Base-by-base conservation (phyloP, 2,888 invertebrate species). In the Cinara cedri region DNA sequence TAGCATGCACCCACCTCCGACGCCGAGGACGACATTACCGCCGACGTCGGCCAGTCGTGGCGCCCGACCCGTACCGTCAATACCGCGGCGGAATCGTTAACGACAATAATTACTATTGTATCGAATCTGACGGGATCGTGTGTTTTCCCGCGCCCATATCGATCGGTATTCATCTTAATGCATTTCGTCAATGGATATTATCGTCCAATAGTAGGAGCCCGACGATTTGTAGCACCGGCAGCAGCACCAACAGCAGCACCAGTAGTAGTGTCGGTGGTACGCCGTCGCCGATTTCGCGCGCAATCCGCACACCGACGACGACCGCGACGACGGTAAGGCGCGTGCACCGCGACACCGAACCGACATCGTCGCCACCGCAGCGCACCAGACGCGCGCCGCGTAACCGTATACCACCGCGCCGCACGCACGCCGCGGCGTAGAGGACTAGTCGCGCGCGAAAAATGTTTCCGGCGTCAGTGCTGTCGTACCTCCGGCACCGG, bases 41-140 rank as follows among this genome's bases (percentile, higher is more conserved):
- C 21, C 19, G 57, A 16, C 71, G 71, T n/a, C 78, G 70, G 65
- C 24, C 57, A 60, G 57, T 57, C 55, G 44, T 49, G 60, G 70
- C 49, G 44, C 70, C 21, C 66, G 57, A 49, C 60, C 78, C 70
- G 72, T 54, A 42, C 62, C 71, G 70, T 51, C 71, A 42, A 62
- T 65, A 55, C 24, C 65, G 75, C 24, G 13, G 65, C 44, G 75
- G 55, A 65, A 55, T 49, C 75, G 66, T 75, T 74, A 42, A n/a
- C 34, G 6, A 34, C 6, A 34, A 44, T 75, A 42, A 19, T 70
- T 21, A 42, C 19, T 54, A 51, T 26, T 26, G 42, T 42, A 63
- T 63, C 62, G 68, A 51, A 24, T 16, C 24, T 6, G 72, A 24
- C 60, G 72, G 46, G 3, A 60, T 60, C 72, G 72, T 24, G 72